These are phyloP conservation scores for Athetis lepigone DNA, from an alignment of 2,888 invertebrate genomes.

Conservation along the genomic window DNA sequence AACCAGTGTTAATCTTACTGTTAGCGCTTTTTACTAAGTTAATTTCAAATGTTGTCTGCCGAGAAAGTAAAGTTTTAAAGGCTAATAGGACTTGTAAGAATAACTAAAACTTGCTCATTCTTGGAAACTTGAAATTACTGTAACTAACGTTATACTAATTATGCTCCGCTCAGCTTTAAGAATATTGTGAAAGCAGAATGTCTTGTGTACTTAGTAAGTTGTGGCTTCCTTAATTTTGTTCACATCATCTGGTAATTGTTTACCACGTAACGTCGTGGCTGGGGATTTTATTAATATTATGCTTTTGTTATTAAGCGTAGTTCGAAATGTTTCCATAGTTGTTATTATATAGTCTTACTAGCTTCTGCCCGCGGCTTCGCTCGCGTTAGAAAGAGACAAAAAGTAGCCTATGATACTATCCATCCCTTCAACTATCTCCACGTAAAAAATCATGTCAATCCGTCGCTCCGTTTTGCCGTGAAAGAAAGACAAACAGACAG, in stretches of 20 bases:
- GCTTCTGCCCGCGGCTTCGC: no score
- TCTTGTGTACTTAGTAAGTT: constrained; percentile 24
- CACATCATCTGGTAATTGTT: not conserved
- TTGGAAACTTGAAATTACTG: constrained; percentile 34
- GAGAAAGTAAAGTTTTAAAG: constrained; percentile 17
- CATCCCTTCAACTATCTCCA: no score
- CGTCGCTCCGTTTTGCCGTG: no score
- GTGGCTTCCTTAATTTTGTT: constrained; percentile 23
- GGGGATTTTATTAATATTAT: no score
- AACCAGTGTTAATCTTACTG: constrained; percentile 24
- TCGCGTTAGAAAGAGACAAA: no score
- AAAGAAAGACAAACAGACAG: no score
- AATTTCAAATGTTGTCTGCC: constrained; percentile 35
- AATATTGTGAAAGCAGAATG: constrained; percentile 29
- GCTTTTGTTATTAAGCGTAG: no score
- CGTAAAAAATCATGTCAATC: no score
- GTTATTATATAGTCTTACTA: no score
- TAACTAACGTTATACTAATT: constrained; percentile 46
- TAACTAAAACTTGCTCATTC: constrained; percentile 46
- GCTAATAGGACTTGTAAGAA: constrained; percentile 36
- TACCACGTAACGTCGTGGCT: not conserved
- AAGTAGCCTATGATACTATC: no score
- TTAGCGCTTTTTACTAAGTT: constrained; percentile 5
- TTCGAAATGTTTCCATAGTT: no score
- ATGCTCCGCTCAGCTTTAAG: constrained; percentile 11